Evolutionary conservation across 2,888 invertebrate species (phyloP).

Genomic region (Machimus atricapillus): DNA sequence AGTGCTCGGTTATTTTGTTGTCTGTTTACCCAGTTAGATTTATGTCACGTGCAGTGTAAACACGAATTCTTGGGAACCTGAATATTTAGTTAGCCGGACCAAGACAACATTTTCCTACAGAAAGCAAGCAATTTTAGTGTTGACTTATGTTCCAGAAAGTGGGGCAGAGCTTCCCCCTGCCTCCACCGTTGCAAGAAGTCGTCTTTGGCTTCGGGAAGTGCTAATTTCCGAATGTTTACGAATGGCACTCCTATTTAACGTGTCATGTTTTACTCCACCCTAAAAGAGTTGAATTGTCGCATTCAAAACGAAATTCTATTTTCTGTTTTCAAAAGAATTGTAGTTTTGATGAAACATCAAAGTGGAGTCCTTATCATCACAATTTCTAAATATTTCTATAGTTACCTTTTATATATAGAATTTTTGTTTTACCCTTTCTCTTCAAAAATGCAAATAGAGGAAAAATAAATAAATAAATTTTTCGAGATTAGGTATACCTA

Average conservation of each 20-base stretch:
- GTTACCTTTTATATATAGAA: neutral
- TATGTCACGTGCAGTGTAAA: constrained; percentile 13
- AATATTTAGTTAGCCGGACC: neutral
- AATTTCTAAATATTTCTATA: neutral
- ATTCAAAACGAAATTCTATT: neutral
- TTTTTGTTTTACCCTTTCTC: no score
- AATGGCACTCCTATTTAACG: neutral
- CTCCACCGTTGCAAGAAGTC: neutral
- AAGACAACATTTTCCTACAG: neutral
- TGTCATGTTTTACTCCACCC: neutral
- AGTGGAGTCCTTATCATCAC: neutral
- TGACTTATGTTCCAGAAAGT: neutral
- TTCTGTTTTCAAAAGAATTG: neutral
- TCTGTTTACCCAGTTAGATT: constrained; percentile 25
- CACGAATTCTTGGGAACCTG: neutral
- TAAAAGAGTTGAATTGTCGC: neutral
- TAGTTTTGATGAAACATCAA: neutral
- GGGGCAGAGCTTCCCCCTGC: neutral
- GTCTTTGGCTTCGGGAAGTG: neutral
- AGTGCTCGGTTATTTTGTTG: neutral
- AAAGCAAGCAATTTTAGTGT: constrained; percentile 1
- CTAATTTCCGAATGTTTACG: constrained; percentile 14
- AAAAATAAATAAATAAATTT: no score
- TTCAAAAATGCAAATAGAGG: no score
- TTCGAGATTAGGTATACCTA: no score